Conservation (phyloP, 2,113 vertebrate genomes). For the Taurulus bubalis region DNA sequence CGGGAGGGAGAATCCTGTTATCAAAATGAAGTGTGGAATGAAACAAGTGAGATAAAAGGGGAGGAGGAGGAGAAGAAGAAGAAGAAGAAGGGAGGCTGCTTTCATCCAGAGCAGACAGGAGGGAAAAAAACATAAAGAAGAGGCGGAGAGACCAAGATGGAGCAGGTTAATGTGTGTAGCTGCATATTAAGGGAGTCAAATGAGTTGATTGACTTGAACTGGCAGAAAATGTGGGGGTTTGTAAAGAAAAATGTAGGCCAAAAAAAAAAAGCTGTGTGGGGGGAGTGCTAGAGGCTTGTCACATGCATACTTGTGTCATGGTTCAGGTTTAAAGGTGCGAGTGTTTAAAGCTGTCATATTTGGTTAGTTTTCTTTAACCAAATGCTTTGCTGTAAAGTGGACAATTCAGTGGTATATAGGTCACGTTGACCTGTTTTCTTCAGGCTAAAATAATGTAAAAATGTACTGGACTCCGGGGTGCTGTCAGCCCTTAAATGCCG, state of each 20-base stretch:
- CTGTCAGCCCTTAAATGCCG: constrained; percentile 29
- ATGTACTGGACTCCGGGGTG: constrained; percentile 11
- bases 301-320: constrained; percentile 45
- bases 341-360: constrained; percentile 69
- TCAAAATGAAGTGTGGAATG: constrained; percentile 58
- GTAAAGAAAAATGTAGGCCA: constrained; percentile 44
- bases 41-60: constrained; percentile 58
- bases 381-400: constrained; percentile 53
- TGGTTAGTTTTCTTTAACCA: constrained; percentile 54
- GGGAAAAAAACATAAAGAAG: background rate
- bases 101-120: constrained; percentile 24
- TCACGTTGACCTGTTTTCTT: constrained; percentile 64
- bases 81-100: constrained; percentile 43
- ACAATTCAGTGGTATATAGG: constrained; percentile 44
- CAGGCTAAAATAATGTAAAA: constrained; percentile 39
- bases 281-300: too few species aligned
- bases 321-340: constrained; percentile 59
- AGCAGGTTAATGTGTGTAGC: constrained; percentile 42
- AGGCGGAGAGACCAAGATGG: background rate
- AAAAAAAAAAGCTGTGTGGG: constrained; percentile 31
- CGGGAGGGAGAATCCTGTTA: constrained; percentile 48
- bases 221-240: constrained; percentile 11
- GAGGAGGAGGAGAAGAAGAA: constrained; percentile 19
- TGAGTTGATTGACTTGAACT: constrained; percentile 37
- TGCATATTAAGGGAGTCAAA: constrained; percentile 45